Base-by-base conservation (phyloP, 2,888 invertebrate species). In the Platycheirus rosarum region DNA sequence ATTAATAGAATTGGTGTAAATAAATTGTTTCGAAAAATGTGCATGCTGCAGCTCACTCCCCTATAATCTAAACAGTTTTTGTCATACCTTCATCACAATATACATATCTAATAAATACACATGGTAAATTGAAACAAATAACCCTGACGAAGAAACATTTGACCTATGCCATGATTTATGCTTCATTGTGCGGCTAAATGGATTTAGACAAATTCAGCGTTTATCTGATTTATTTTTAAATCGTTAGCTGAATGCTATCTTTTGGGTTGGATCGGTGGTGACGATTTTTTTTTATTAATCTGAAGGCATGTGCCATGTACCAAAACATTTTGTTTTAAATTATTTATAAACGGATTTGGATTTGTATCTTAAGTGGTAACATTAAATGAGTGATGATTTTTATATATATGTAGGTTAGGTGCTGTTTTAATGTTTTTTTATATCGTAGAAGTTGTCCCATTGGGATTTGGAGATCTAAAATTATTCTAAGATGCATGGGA, bases 141-240 rank as follows among this genome's bases (percentile, higher is more conserved):
- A 71, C 42, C 48, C 44, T 44, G 65, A 46, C 44, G 55, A 60
- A 44, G 57, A 37, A 68, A 42, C 46, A 53, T 74, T 80, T 75
- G 70, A 76, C 53, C 76, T 76, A 70, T 80, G 75, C 60, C 76
- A 62, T 80, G 80, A 80, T 80, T 80, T 80, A 75, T 75, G 79
- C 20, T 70, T 53, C 53, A 53, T 26, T 40, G 57, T 23, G 20
- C 60, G 37, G 60, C 66, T 71, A 66, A 80, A 75, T 75, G 55
- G 70, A 71, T 76, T 80, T 76, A 60, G 76, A 80, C 80, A 80
- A 80, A 80, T 80, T 80, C 44, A 76, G 66, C 76, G 66, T 76
- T 76, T 79, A 75, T 69, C 63, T 80, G 70, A 80, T 66, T 80
- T 53, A 75, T 80, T 80, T 80, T 70, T 75, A 73, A 51, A 57